Conservation (phyloP, 2,888 invertebrate species). For the Microchrysa polita region DNA sequence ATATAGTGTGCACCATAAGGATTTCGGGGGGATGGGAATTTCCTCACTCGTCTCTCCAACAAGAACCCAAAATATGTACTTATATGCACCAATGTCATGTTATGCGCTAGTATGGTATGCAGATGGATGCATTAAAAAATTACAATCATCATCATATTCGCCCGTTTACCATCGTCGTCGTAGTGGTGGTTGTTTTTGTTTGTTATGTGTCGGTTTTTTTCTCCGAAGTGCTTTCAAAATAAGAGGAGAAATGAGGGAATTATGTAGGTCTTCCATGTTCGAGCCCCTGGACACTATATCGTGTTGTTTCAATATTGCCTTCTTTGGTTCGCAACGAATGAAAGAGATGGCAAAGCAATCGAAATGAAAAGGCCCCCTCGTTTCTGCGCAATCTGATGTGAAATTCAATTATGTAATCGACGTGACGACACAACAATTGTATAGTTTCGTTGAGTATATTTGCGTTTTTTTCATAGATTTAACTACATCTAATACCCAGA, state of each 20-base stretch:
- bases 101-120: not conserved
- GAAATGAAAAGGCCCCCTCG: not conserved
- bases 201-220: not conserved
- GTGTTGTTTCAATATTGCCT: not conserved
- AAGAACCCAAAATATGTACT: not conserved
- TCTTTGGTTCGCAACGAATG: too few relatives aligned
- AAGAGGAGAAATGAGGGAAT: conserved; percentile 14
- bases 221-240: not conserved
- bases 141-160: not conserved
- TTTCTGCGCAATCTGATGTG: conserved; percentile 23
- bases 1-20: not conserved
- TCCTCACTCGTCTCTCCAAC: not conserved
- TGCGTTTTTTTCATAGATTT: not conserved
- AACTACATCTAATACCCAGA: not conserved
- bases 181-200: not conserved
- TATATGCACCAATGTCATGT: not conserved
- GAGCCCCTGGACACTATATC: not conserved
- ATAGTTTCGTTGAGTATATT: not conserved
- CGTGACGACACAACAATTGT: conserved; percentile 18
- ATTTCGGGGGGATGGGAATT: not conserved
- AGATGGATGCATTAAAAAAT: conserved; percentile 8
- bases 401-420: conserved; percentile 37
- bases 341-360: not conserved
- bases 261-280: conserved; percentile 19
- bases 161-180: too few relatives aligned